A percentile compares a stretch with the other conserved stretches of the same genome.
Conservation (phyloP, 2,888 invertebrate genomes). For the Cenopis cana region DNA sequence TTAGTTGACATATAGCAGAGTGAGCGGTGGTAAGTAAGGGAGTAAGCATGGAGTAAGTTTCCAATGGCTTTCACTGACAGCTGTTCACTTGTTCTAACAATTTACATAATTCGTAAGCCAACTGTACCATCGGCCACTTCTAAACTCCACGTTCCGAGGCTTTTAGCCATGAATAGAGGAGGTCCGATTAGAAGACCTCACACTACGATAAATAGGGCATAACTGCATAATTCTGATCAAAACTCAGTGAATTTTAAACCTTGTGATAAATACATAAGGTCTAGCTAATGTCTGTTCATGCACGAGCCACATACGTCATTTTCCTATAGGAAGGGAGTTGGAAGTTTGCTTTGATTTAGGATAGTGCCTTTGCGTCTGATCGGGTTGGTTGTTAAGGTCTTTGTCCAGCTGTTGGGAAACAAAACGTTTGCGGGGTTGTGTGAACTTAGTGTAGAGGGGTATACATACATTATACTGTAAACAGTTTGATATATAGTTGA, state of each 20-base stretch:
- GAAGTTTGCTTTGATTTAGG: conserved; percentile 31
- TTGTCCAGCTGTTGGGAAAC: not conserved
- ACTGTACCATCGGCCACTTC: not conserved
- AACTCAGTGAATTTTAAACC: not conserved
- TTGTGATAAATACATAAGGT: not conserved
- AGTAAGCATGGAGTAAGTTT: too few species aligned
- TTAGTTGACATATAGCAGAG: too few species aligned
- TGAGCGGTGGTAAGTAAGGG: too few species aligned
- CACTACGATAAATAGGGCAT: not conserved
- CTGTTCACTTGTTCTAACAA: not conserved
- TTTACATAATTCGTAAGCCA: not conserved
- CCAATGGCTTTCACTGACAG: too few species aligned
- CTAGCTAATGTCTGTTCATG: not conserved
- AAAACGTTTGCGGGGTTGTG: not conserved
- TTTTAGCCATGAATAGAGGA: conserved; percentile 24
- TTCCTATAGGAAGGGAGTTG: not conserved
- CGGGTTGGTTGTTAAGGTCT: not conserved
- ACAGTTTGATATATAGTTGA: too few species aligned
- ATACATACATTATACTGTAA: not conserved
- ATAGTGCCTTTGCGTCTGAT: not conserved
- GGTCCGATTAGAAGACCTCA: conserved; percentile 5
- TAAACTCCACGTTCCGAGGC: conserved; percentile 21
- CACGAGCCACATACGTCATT: not conserved
- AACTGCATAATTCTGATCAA: not conserved
- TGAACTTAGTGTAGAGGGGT: not conserved